phyloP scores from a whole-genome alignment of 2,113 vertebrate genomes.

The Falcunculus frontatus region DNA sequence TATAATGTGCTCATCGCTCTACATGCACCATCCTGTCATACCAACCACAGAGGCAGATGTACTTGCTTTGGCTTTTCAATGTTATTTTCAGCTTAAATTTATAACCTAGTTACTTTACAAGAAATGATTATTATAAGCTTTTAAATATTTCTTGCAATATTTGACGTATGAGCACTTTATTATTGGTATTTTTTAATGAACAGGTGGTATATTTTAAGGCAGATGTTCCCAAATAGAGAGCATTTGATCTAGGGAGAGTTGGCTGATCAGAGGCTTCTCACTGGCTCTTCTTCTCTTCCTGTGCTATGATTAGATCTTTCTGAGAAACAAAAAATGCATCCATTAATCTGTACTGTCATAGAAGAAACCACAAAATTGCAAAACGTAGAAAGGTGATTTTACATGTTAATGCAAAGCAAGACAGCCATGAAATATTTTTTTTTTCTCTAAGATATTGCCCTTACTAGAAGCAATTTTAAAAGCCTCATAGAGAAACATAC shows the following conservation, averaged over 20 bases:
- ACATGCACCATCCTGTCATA: background rate
- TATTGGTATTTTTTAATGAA: background rate
- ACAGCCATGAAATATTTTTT: background rate
- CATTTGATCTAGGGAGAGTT: constrained; percentile 1
- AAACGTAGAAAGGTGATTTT: background rate
- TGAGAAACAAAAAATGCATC: background rate
- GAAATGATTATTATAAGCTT: background rate
- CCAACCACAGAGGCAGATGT: background rate
- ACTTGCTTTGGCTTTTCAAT: background rate
- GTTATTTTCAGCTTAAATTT: background rate
- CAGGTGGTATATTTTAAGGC: constrained; percentile 15
- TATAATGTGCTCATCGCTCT: background rate
- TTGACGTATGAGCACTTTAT: background rate
- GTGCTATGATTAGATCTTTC: background rate
- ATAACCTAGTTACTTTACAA: background rate
- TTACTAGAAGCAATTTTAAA: background rate
- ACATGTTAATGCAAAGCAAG: background rate
- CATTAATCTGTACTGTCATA: background rate
- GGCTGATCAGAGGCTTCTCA: background rate
- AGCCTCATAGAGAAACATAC: background rate
- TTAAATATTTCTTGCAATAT: background rate
- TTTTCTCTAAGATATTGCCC: background rate
- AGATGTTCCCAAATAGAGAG: background rate
- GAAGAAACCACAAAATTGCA: constrained; percentile 8
- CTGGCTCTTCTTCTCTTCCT: background rate